Conservation (phyloP, 2,888 invertebrate genomes). For the Latheticus oryzae region DNA sequence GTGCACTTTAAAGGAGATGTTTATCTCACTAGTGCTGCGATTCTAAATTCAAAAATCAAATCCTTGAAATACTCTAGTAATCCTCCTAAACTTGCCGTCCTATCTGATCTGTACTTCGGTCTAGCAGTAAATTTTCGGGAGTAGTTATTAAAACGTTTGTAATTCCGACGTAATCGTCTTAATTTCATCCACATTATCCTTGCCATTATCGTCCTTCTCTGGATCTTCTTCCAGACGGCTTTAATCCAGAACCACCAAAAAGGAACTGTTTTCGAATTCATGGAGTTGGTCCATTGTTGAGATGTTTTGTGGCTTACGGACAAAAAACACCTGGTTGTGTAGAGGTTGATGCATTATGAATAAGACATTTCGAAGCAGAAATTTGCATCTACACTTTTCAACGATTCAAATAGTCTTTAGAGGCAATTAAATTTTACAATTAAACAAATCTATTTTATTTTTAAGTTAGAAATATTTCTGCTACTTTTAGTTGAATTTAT, state of each 20-base stretch:
- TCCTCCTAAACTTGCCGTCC: neutral
- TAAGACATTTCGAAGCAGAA: too few species aligned
- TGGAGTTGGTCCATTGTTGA: constrained; percentile 2
- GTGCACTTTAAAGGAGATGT: constrained; percentile 14
- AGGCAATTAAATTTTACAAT: too few species aligned
- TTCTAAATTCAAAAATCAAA: constrained; percentile 13
- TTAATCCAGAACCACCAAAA: constrained; percentile 2
- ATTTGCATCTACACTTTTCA: too few species aligned
- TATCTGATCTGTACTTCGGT: neutral
- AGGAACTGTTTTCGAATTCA: constrained; percentile 1
- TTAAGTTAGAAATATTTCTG: too few species aligned
- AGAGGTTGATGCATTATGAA: too few species aligned
- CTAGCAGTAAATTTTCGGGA: constrained; percentile 17
- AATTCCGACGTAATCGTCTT: constrained; percentile 40
- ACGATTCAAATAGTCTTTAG: too few species aligned
- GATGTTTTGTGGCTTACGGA: too few species aligned
- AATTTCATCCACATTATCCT: constrained; percentile 40
- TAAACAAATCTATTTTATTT: too few species aligned
- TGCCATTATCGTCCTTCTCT: constrained; percentile 35
- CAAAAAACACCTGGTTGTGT: neutral
- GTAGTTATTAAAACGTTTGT: constrained; percentile 40
- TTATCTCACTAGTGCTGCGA: constrained; percentile 3
- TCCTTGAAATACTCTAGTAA: neutral
- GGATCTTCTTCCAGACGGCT: constrained; percentile 26
- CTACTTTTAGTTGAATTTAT: too few species aligned